Evolutionary conservation across 2,797 vertebrate species (phyloP).

Genomic region (Poecile montanus): DNA sequence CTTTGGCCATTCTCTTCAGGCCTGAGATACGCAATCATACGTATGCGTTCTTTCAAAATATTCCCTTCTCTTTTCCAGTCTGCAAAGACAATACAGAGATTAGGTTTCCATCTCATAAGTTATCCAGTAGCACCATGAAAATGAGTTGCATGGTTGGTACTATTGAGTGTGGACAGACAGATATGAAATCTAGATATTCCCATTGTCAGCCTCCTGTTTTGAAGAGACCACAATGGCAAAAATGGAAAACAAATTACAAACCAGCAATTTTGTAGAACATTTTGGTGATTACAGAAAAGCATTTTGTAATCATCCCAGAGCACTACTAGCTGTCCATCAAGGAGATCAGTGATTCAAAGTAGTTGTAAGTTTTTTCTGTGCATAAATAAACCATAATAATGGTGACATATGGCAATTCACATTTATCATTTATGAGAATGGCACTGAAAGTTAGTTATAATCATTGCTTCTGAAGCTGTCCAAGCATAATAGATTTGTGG

Average conservation of each 20-base stretch:
- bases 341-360: slow-evolving; percentile 59
- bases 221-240: background rate
- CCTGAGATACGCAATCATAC: background rate
- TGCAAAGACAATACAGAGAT: background rate
- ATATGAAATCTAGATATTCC: background rate
- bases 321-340: slow-evolving; percentile 14
- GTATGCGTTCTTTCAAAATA: background rate
- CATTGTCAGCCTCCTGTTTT: background rate
- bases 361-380: slow-evolving; percentile 27
- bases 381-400: slow-evolving; percentile 54
- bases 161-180: background rate
- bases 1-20: background rate
- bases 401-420: slow-evolving; percentile 44
- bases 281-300: slow-evolving; percentile 29
- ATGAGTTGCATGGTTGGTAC: background rate
- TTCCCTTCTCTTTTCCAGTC: background rate
- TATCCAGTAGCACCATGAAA: background rate
- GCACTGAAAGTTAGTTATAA: slow-evolving; percentile 19
- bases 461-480: slow-evolving; percentile 36
- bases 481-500: slow-evolving; percentile 59
- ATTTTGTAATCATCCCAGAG: slow-evolving; percentile 37
- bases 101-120: background rate
- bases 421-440: slow-evolving; percentile 38
- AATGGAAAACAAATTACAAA: slow-evolving; percentile 39
- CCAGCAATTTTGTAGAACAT: slow-evolving; percentile 10